These are phyloP conservation scores for Phaenicophaeus curvirostris DNA, from an alignment of 2,797 vertebrate genomes.

Conservation along the genomic window DNA sequence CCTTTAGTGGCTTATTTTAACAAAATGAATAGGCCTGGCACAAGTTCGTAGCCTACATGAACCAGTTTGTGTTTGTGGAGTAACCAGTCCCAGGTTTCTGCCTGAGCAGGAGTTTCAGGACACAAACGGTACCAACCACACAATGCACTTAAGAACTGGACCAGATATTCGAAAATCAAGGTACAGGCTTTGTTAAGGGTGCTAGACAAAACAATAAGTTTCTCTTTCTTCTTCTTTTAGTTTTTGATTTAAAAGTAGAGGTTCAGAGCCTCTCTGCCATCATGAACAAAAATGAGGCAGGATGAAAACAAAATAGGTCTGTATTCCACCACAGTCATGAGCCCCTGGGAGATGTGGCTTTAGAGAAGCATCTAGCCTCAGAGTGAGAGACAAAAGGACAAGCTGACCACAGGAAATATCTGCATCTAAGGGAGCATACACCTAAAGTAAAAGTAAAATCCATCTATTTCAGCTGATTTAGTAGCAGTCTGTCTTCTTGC, in stretches of 20 bases:
- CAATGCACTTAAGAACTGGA: not conserved
- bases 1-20: not conserved
- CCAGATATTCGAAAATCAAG: not conserved
- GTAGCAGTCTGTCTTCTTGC: not conserved
- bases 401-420: not conserved
- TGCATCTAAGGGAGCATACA: not conserved
- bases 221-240: not conserved
- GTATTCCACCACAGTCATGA: not conserved
- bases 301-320: not conserved
- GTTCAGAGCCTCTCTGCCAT: not conserved
- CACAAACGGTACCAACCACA: accelerated
- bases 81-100: not conserved
- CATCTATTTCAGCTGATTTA: not conserved
- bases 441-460: not conserved
- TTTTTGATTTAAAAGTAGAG: not conserved
- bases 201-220: not conserved
- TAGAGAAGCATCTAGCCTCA: not conserved
- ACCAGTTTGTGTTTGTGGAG: not conserved
- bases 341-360: not conserved
- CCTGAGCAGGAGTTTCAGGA: not conserved
- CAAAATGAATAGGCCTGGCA: not conserved
- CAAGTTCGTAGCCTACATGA: accelerated
- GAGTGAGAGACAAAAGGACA: not conserved
- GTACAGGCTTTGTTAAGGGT: not conserved
- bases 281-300: not conserved